Evolutionary conservation across 2,113 vertebrate genomes (phyloP).

Genomic region (Thamnaconus septentrionalis): DNA sequence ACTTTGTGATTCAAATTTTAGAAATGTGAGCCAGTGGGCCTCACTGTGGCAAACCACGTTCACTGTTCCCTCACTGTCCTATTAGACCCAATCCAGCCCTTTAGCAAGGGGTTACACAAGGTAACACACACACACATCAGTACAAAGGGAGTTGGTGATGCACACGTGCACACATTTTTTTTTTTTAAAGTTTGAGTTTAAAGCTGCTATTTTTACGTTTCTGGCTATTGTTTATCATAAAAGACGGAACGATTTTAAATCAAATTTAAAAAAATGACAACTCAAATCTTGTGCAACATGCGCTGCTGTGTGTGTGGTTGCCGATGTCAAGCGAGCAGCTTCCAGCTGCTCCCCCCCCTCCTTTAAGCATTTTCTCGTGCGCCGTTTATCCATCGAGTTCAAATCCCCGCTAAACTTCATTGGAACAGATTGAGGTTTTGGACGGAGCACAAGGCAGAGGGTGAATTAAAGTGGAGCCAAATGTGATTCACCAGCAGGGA

Average conservation of each 20-base stretch:
- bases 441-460: not conserved
- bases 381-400: slow-evolving; percentile 2
- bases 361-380: slow-evolving; percentile 14
- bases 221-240: slow-evolving; percentile 1
- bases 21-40: slow-evolving; percentile 7
- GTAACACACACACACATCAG: slow-evolving; percentile 10
- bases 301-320: not conserved
- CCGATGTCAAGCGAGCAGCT: slow-evolving; percentile 1
- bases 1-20: too few relatives aligned
- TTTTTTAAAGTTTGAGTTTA: too few relatives aligned
- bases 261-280: not conserved
- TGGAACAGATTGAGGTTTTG: slow-evolving; percentile 13
- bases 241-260: slow-evolving; percentile 16
- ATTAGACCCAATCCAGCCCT: slow-evolving; percentile 15
- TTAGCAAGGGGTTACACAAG: slow-evolving; percentile 16
- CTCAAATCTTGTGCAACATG: slow-evolving; percentile 6
- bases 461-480: slow-evolving; percentile 16
- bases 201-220: too few relatives aligned
- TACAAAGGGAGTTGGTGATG: not conserved
- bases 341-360: slow-evolving; percentile 1
- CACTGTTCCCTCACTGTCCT: slow-evolving; percentile 47
- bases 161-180: not conserved
- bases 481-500: not conserved
- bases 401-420: slow-evolving; percentile 8
- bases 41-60: slow-evolving; percentile 9